Base-by-base conservation (phyloP, 2,797 vertebrate genomes). In the Pseudochaenichthys georgianus region DNA sequence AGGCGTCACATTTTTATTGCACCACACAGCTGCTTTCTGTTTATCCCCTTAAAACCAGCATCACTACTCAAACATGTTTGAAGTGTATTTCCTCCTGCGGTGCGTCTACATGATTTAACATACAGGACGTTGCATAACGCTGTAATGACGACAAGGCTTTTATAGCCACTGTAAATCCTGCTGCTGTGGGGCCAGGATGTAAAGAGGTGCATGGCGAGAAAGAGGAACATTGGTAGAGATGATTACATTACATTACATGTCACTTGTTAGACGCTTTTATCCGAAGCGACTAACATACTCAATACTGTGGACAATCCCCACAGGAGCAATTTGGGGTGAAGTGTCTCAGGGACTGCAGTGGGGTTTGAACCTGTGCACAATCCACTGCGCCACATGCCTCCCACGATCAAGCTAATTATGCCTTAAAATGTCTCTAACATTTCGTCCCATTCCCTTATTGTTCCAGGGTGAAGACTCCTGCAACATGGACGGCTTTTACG, bases 401-500 rank as follows among this genome's bases (percentile, higher is more conserved):
- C 28, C 28, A 28, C 4, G 28, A 38, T 38, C 34, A 38, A 9
- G 34, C 34, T 38, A 38, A 38, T 28, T 38, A 10, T 16, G 34
- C 6, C 12, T 43, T 21, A 53, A 64, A 3, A 7, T 50, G 16
- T 5, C 50, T 5, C 55, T 72, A 6, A 54, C 45, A 0, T 34
- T 12, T 54, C 19, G 4, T 28, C 28, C 28, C 28, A 28, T 28
- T 28, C 63, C 12, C 46, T n/a, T 10, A 58, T 59, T 41, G 1
- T 42, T 84, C 61, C 76, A 83, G 80, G 70, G 80, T 81, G 80
- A 88, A 85, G 80, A 81, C 81, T 62, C 79, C 91, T 87, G 75
- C 88, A 78, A 86, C 89, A 98, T 99, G 97, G 97, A 98, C 38
- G 95, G 96, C 74, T 98, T 98, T 95, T 98, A 98, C 60, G 97